Evolutionary conservation across 2,113 vertebrate species (phyloP).

Genomic region (Ifrita kowaldi): DNA sequence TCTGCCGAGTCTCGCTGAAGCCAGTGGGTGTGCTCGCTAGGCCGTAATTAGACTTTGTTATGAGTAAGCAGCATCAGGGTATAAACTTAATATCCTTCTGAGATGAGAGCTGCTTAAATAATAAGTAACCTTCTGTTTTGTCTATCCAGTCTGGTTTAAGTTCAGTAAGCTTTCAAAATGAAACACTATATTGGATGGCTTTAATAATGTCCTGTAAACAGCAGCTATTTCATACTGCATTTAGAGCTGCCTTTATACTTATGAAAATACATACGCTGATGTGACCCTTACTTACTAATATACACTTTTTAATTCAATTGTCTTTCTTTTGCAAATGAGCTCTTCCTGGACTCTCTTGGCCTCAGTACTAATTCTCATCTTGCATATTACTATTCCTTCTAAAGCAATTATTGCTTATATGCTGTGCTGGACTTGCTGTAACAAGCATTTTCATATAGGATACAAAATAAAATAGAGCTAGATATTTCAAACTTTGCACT

Average conservation of each 20-base stretch:
- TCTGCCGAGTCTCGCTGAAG: neutral
- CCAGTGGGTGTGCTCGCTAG: conserved; percentile 32
- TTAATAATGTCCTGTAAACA: neutral
- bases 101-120: conserved; percentile 12
- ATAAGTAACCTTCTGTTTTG: neutral
- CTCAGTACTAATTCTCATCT: neutral
- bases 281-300: neutral
- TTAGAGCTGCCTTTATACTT: neutral
- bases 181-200: neutral
- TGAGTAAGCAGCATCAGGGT: conserved; percentile 32
- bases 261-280: neutral
- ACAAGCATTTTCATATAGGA: neutral
- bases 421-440: neutral
- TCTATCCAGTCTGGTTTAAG: neutral
- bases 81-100: conserved; percentile 20
- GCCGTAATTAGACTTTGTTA: conserved; percentile 26
- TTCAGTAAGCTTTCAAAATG: conserved; percentile 2
- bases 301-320: neutral
- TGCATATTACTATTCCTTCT: neutral
- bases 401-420: neutral
- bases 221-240: neutral
- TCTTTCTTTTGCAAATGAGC: neutral
- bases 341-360: neutral
- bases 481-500: neutral
- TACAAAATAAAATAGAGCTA: neutral